Evolutionary conservation across 2,113 vertebrate genomes (phyloP).

Genomic region (Neodon shergylaensis): DNA sequence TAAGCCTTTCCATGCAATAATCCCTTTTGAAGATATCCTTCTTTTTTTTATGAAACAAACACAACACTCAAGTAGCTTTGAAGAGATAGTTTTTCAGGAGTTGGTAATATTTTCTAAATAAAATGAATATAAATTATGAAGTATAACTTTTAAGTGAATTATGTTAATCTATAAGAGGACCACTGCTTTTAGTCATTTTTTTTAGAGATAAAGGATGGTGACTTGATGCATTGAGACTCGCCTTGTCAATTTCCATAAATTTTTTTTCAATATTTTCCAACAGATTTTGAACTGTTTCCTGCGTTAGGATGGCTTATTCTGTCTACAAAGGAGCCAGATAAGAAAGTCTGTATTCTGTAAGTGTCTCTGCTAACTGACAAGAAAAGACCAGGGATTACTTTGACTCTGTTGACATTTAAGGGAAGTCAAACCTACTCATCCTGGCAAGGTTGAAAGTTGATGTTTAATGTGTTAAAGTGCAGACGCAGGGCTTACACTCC

Average conservation of each 20-base stretch:
- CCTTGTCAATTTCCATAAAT: not conserved
- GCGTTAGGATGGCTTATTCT: constrained; percentile 4
- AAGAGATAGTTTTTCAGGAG: not conserved
- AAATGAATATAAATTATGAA: not conserved
- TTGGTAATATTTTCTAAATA: not conserved
- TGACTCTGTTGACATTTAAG: constrained; percentile 45
- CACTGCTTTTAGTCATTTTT: not conserved
- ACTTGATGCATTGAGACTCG: not conserved
- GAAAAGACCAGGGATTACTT: constrained; percentile 35
- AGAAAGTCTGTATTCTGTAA: constrained; percentile 28
- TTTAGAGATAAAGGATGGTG: not conserved
- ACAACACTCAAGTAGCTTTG: not conserved
- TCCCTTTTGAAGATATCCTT: not conserved
- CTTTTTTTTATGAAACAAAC: not conserved
- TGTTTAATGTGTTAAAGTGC: constrained; percentile 32
- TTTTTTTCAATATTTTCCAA: not conserved
- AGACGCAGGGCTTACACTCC: not conserved
- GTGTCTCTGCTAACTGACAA: constrained; percentile 21
- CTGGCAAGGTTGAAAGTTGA: not conserved
- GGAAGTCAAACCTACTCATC: not conserved
- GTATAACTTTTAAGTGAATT: not conserved
- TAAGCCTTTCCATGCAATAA: not conserved
- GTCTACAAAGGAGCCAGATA: not conserved
- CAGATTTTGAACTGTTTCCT: constrained; percentile 20
- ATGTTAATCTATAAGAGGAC: not conserved